phyloP scores from a whole-genome alignment of 2,888 invertebrate species.

The Tenodera sinensis region DNA sequence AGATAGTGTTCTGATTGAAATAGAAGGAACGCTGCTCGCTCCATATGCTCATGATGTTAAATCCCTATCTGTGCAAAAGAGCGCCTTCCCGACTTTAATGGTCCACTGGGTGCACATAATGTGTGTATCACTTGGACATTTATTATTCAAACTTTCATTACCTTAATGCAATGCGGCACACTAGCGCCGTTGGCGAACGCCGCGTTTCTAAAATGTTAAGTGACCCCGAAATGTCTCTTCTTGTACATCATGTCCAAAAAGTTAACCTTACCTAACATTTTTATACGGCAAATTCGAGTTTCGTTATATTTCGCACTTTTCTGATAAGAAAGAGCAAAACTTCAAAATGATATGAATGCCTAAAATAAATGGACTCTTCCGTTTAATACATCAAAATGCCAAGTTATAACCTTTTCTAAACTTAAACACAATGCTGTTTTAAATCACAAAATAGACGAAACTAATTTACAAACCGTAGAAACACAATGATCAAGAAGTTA shows the following conservation, averaged over 20 bases:
- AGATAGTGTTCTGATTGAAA: too few species aligned
- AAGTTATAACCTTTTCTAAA: too few species aligned
- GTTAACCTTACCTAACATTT: neutral
- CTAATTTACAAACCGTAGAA: too few species aligned
- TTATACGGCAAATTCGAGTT: neutral
- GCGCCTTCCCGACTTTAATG: neutral
- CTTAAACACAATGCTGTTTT: too few species aligned
- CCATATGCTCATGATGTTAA: neutral
- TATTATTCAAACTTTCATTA: neutral
- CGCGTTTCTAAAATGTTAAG: neutral
- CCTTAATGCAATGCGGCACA: neutral
- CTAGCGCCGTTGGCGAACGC: neutral
- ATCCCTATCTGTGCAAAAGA: neutral
- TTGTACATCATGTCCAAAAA: neutral
- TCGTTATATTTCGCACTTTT: too few species aligned
- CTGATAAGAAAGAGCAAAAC: too few species aligned
- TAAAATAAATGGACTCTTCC: too few species aligned
- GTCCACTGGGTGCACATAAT: neutral
- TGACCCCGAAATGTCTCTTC: neutral
- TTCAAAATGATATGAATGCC: too few species aligned
- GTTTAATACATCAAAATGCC: too few species aligned
- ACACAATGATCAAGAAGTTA: too few species aligned
- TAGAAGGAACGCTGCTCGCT: too few species aligned
- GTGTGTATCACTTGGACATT: neutral
- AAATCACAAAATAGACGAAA: too few species aligned